A percentile compares a stretch with the other conserved stretches of the same genome.
Conservation (phyloP, 2,113 vertebrate genomes). For the Dicrurus megarhynchus region DNA sequence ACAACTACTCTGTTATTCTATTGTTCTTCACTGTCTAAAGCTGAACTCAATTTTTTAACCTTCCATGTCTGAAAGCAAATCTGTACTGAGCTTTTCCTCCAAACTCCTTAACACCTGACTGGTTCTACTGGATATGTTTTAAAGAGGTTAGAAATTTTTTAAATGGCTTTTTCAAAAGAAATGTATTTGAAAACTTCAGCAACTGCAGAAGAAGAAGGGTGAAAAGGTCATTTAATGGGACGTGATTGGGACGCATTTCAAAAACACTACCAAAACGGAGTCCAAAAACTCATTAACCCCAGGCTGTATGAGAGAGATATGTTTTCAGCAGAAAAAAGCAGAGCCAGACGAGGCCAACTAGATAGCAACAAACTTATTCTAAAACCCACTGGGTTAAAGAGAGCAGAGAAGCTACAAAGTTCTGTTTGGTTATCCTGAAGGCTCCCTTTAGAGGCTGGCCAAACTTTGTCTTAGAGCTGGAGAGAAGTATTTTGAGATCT, state of each 20-base stretch:
- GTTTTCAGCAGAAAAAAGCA: background rate
- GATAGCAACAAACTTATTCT: background rate
- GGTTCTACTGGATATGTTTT: background rate
- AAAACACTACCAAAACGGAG: background rate
- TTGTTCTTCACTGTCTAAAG: background rate
- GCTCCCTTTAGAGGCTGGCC: background rate
- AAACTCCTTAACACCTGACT: background rate
- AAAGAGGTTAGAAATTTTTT: background rate
- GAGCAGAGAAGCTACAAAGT: background rate
- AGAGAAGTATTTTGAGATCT: background rate
- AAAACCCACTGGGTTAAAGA: background rate
- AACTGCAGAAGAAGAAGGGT: background rate
- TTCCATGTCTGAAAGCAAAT: background rate
- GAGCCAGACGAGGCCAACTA: background rate
- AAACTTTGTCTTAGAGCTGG: background rate
- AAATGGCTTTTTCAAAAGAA: background rate
- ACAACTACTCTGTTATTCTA: background rate
- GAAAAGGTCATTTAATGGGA: background rate
- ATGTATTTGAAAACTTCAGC: background rate
- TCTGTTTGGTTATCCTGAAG: background rate
- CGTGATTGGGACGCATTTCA: background rate
- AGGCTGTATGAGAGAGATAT: background rate
- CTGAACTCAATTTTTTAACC: background rate
- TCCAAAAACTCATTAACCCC: background rate
- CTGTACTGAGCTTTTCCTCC: background rate